These are phyloP conservation scores for Acanthis flammea DNA, from an alignment of 2,797 vertebrate genomes.

Conservation along the genomic window DNA sequence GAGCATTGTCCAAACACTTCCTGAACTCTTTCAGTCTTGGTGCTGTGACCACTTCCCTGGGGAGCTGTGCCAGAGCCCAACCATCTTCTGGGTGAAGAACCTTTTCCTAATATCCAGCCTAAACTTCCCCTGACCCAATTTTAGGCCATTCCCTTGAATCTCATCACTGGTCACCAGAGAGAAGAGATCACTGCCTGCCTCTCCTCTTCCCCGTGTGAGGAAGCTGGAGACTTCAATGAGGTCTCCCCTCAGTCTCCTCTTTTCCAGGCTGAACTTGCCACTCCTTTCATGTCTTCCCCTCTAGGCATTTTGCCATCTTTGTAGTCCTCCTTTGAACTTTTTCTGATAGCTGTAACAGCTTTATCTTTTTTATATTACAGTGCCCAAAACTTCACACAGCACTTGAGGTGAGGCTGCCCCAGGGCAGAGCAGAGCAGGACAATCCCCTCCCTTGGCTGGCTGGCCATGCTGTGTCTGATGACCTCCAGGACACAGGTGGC, in stretches of 20 bases:
- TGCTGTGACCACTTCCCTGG: not conserved
- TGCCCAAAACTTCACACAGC: not conserved
- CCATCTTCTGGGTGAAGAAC: not conserved
- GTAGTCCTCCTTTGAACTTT: not conserved
- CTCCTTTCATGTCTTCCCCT: not conserved
- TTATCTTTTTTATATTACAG: too few species aligned
- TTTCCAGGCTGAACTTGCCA: not conserved
- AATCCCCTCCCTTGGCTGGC: accelerated
- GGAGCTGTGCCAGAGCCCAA: accelerated
- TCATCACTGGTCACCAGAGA: not conserved
- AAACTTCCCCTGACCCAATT: not conserved
- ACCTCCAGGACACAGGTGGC: accelerated
- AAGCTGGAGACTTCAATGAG: not conserved
- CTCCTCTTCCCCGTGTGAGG: not conserved
- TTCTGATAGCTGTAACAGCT: not conserved
- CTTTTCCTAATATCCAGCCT: not conserved
- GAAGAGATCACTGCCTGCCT: not conserved
- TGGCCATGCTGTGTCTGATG: accelerated
- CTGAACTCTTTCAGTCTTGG: not conserved
- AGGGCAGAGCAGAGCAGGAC: accelerated
- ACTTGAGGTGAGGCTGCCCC: accelerated
- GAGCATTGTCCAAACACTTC: not conserved
- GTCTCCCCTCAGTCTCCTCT: not conserved
- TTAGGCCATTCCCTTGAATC: not conserved
- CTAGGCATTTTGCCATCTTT: not conserved